These are phyloP conservation scores for Enteromius mattozi DNA, from an alignment of 2,797 vertebrate genomes.

Conservation along the genomic window DNA sequence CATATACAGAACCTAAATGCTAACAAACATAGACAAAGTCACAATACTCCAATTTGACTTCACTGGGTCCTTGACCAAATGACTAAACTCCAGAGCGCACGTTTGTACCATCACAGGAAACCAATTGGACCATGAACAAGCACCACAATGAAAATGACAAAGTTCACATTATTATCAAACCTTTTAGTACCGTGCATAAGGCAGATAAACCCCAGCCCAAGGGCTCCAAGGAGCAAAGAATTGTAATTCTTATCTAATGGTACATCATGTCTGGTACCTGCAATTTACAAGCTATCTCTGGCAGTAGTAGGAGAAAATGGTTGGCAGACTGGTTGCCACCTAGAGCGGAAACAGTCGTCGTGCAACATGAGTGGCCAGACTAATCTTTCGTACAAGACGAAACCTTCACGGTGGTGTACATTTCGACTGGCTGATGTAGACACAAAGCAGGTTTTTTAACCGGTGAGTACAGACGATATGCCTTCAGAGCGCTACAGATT, in stretches of 20 bases:
- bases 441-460: conserved; percentile 56
- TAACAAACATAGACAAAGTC: neutral
- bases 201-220: conserved; percentile 48
- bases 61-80: neutral
- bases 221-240: conserved; percentile 31
- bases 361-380: conserved; percentile 51
- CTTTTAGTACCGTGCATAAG: conserved; percentile 37
- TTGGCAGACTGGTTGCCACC: conserved; percentile 34
- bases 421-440: conserved; percentile 48
- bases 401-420: conserved; percentile 47
- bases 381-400: conserved; percentile 45
- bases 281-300: conserved; percentile 45
- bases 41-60: neutral
- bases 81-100: neutral
- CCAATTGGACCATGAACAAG: conserved; percentile 14
- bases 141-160: conserved; percentile 44
- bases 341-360: conserved; percentile 22
- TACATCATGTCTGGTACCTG: conserved; percentile 51
- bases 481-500: conserved; percentile 22
- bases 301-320: neutral
- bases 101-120: conserved; percentile 2
- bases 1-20: neutral
- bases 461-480: conserved; percentile 12
- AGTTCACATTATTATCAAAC: conserved; percentile 60
- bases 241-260: conserved; percentile 55